Evolutionary conservation across 2,888 invertebrate genomes (phyloP), one percentile per base, ranked within the genome.

Genomic region (Caenorhabditis sp.): DNA sequence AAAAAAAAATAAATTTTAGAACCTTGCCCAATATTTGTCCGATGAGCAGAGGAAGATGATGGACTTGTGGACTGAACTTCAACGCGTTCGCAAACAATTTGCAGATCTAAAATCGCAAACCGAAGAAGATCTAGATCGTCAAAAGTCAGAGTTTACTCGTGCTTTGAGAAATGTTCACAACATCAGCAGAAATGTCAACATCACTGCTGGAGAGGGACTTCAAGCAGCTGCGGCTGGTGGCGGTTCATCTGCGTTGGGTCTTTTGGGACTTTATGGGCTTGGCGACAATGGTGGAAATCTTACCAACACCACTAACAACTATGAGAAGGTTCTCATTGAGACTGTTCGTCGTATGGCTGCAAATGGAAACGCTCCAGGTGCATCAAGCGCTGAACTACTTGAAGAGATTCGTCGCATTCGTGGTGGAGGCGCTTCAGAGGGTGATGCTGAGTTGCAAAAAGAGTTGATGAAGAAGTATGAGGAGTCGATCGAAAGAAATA

Each of bases 11-110:
- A 31, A 6, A 6, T 26, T 27, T n/a, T 37, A 85, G 84, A 87
- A 87, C 55, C 69, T 87, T 54, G 71, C 85, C 19, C 85, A 87
- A 58, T 86, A 86, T 59, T 73, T 86, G 50, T 82, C 82, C 37
- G 86, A 86, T 59, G 86, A 86, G 66, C 86, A 86, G 67, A 81
- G 84, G 64, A 86, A 87, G 62, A 86, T 86, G 85, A 71, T 87
- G 36, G 86, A 86, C 54, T 65, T 86, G 19, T 86, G 85, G 85
- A 83, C 83, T 50, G 86, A 86, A 63, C 77, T 86, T 59, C 85
- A 86, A 73, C 62, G 84, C 19, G 85, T 87, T 24, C 79, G 86
- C 37, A 84, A 83, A 59, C 86, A 86, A 62, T 86, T 86, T 51
- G 65, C 80, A 10, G 84, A 86, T 36, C 71, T 86, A 53, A 85